Conservation (phyloP, 1,140 invertebrate genomes). For the Cephus cinctus region DNA sequence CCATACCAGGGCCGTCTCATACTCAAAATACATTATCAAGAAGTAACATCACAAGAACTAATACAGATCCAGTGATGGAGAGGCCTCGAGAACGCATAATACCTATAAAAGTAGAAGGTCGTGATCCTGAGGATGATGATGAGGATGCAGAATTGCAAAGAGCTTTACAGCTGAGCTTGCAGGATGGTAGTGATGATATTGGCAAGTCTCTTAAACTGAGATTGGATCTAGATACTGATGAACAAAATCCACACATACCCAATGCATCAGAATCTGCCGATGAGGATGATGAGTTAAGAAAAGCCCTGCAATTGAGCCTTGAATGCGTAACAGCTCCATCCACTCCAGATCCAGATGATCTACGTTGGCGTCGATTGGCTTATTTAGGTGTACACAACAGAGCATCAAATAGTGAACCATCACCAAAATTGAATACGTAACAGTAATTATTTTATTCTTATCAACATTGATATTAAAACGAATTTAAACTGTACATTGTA, state of each 20-base stretch:
- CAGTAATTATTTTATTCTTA: constrained; percentile 23
- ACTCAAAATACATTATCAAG: neutral
- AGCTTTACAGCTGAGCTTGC: constrained; percentile 57
- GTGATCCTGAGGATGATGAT: constrained; percentile 46
- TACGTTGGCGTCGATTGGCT: constrained; percentile 39
- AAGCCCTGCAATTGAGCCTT: constrained; percentile 59
- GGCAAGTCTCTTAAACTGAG: constrained; percentile 36
- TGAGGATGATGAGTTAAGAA: constrained; percentile 56
- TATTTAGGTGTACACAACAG: constrained; percentile 29
- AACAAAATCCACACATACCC: constrained; percentile 2
- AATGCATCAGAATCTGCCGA: constrained; percentile 27
- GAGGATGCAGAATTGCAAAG: constrained; percentile 54
- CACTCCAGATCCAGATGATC: constrained; percentile 48
- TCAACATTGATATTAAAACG: constrained; percentile 13
- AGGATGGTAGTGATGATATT: constrained; percentile 38
- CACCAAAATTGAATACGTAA: constrained; percentile 50
- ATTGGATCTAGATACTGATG: constrained; percentile 25
- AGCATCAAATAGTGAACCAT: constrained; percentile 36
- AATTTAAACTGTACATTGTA: constrained; percentile 31
- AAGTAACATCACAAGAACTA: constrained; percentile 9
- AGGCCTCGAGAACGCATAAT: constrained; percentile 39
- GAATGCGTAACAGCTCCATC: constrained; percentile 53
- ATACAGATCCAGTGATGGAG: neutral
- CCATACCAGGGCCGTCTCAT: too few species aligned
- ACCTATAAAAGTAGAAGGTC: constrained; percentile 36